Evolutionary conservation across 2,113 vertebrate genomes (phyloP).

Genomic region (Callionymus lyra): DNA sequence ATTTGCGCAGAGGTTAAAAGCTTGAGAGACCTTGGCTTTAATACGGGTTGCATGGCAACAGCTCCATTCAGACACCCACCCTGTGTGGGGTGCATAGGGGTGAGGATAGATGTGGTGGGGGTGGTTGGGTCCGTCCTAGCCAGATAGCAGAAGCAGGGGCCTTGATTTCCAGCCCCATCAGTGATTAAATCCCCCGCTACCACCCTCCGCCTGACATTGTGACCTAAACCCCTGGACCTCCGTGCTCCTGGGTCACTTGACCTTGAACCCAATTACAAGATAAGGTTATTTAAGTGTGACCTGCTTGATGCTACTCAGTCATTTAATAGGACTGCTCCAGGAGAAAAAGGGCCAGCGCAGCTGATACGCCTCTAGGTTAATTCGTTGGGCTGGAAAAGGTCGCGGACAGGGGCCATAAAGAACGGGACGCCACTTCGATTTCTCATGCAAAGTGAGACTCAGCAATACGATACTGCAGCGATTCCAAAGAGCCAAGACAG

Average conservation of each 20-base stretch:
- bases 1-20: constrained; percentile 68
- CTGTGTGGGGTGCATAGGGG: constrained; percentile 11
- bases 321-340: constrained; percentile 59
- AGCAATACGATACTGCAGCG: constrained; percentile 52
- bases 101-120: constrained; percentile 21
- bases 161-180: constrained; percentile 64
- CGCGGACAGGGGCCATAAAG: constrained; percentile 59
- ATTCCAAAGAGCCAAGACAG: constrained; percentile 49
- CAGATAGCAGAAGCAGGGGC: constrained; percentile 46
- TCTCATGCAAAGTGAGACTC: constrained; percentile 64
- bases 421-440: constrained; percentile 60
- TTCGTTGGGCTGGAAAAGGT: constrained; percentile 67
- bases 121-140: constrained; percentile 21
- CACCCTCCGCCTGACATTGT: constrained; percentile 44
- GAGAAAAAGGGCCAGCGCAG: constrained; percentile 61
- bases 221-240: constrained; percentile 65
- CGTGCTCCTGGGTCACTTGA: constrained; percentile 68
- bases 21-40: constrained; percentile 59
- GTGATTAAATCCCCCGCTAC: constrained; percentile 66
- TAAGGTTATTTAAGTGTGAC: constrained; percentile 73
- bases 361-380: constrained; percentile 66
- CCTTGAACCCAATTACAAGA: constrained; percentile 81
- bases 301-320: constrained; percentile 50
- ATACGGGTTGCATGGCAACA: constrained; percentile 61
- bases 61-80: constrained; percentile 24